Base-by-base conservation (phyloP, 2,888 invertebrate species). In the Diaphora mendica region DNA sequence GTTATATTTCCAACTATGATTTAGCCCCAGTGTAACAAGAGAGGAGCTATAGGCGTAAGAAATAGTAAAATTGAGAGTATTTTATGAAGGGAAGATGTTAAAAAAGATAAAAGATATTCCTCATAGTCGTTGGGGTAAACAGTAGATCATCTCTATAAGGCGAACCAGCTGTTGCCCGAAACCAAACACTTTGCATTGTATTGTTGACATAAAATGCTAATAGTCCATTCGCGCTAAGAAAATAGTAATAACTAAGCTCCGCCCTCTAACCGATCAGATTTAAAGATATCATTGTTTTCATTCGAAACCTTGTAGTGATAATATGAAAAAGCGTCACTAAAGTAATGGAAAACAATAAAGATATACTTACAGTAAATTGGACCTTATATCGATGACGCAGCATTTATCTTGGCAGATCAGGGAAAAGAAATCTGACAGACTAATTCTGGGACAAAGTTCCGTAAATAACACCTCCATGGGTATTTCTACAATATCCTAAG, bases 401-500 rank as follows among this genome's bases (percentile, higher is more conserved):
- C 96, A 96, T 80, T 92, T 92, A 77, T 94, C 92, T 86, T 97
- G 96, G 85, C 97, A 96, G 66, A 98, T 93, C 73, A 99, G 90
- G 72, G 97, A 96, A 77, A 98, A 96, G 86, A 99, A 97, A 93
- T 99, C 99, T 65, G 97, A 97, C 17, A 98, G 97, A 86, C 98
- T 98, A 74, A 99, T 98, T 73, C 99, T 96, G 0, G 99, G 98
- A 88, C 97, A 97, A 82, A 97, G 96, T 93, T 98, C 98, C 9
- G 93, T 90, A 88, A 97, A 97, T 70, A 98, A 91, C 73, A 97
- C 97, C 44, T 96, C 96, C 85, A 98, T 90, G 1, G 97, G 95
- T 70, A 98, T 96, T 77, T 97, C 97, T 23, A 96, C 96, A 88
- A 97, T 96, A 86, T 97, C 97, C 98, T 98, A 85, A 15, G 90